Evolutionary conservation across 2,888 invertebrate genomes (phyloP).

Genomic region (Ceramica pisi): DNA sequence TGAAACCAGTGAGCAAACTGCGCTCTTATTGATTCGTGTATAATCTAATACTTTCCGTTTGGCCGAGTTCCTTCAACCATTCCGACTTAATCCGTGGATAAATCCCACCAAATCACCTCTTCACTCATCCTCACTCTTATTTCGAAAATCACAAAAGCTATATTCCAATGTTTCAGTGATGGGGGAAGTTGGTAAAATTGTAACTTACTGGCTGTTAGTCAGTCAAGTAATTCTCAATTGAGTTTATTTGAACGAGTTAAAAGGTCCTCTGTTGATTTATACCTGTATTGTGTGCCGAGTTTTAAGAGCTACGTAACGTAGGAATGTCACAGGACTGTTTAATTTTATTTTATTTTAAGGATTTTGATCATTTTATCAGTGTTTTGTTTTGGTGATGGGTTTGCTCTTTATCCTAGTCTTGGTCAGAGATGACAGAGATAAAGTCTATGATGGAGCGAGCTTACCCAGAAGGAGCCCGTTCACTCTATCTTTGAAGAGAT

Average conservation of each 20-base stretch:
- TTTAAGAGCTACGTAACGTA: conserved; percentile 25
- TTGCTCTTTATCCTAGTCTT: too few relatives aligned
- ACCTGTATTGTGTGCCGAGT: conserved; percentile 45
- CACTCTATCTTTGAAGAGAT: too few relatives aligned
- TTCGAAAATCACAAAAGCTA: rapidly evolving
- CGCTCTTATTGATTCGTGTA: conserved; percentile 71
- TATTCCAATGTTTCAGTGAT: conserved; percentile 12
- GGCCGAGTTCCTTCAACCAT: conserved; percentile 64
- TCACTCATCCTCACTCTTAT: conserved; percentile 27
- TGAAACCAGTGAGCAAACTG: conserved; percentile 60
- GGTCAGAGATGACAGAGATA: too few relatives aligned
- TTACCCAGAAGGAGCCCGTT: too few relatives aligned
- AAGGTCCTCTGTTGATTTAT: conserved; percentile 60
- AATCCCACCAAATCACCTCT: conserved; percentile 25
- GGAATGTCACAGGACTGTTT: not conserved
- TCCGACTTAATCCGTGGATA: conserved; percentile 61
- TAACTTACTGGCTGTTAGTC: conserved; percentile 60
- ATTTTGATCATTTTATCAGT: not conserved
- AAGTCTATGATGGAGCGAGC: too few relatives aligned
- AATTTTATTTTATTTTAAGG: not conserved
- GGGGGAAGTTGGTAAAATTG: conserved; percentile 29
- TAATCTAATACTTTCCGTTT: conserved; percentile 75
- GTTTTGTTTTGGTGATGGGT: too few relatives aligned
- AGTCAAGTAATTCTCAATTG: conserved; percentile 65
- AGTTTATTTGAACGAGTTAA: conserved; percentile 66